Evolutionary conservation across 2,797 vertebrate genomes (phyloP), one percentile per base, ranked within the genome.

Genomic region (Ptychadena robeensis): DNA sequence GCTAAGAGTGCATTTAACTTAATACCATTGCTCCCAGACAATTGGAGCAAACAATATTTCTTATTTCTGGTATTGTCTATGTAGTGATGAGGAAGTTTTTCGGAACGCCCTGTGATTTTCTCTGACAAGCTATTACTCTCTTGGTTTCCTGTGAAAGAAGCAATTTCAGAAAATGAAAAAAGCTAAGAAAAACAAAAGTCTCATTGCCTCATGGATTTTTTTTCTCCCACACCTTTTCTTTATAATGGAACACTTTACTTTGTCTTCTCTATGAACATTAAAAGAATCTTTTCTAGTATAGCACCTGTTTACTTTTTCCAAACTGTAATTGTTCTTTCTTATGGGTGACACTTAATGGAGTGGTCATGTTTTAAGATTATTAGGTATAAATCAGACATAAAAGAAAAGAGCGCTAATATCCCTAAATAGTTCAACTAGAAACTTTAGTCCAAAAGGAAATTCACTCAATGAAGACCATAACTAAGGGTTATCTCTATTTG

Each of bases 91-190:
- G 68, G 74, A 35, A 66, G 14, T 9, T 73, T n/a, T 75, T 67
- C 61, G 61, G 72, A 83, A 81, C 30, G 68, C 78, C 69, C 48
- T 83, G 71, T 77, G 67, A 83, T 40, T 86, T 86, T 81, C 71
- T 80, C 38, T 80, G 82, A 85, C 82, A 85, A 85, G 82, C 82
- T 80, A 85, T 85, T 85, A 85, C 34, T 73, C 34, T 79, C 34
- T 32, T 32, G 34, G 68, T 73, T 85, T 65, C 40, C 69, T 40
- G 31, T 67, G 35, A 79, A 82, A 75, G 64, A 85, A 64, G 77
- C 65, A 80, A 80, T 85, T 85, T 80, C 15, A 75, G 64, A 67
- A 73, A 83, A 83, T 61, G 25, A 59, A 71, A 79, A 77, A 77
- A 38, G 25, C n/a, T 25, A 72, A 73, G 38, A 70, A 82, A 77